Percentiles rank a stretch among this genome's conserved stretches.
Conservation (phyloP, 2,113 vertebrate species). For the Cyprinodon tularosa region DNA sequence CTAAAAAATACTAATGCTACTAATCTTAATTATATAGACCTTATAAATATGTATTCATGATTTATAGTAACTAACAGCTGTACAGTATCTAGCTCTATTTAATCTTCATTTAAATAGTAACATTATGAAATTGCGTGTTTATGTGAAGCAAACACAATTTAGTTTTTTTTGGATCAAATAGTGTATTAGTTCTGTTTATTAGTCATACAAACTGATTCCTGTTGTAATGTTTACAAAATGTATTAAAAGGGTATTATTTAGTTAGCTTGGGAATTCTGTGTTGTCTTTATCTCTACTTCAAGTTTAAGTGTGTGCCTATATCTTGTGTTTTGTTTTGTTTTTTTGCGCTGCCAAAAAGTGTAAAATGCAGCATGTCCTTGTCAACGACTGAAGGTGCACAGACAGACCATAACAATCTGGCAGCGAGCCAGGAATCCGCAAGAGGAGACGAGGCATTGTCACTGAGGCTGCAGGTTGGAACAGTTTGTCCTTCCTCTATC, state of each 20-base stretch:
- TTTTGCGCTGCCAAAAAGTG: too few species aligned
- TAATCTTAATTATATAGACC: too few species aligned
- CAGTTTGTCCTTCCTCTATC: slow-evolving; percentile 32
- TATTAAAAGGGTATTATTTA: background rate
- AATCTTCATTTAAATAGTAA: background rate
- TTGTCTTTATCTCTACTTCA: slow-evolving; percentile 12
- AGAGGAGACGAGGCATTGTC: slow-evolving; percentile 10
- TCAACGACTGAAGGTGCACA: slow-evolving; percentile 51
- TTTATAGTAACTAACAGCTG: too few species aligned
- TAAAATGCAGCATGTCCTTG: slow-evolving; percentile 49
- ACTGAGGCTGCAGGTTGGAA: slow-evolving; percentile 37
- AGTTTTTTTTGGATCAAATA: slow-evolving; percentile 1
- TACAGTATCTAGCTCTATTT: too few species aligned
- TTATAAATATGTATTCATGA: too few species aligned
- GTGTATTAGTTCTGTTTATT: slow-evolving; percentile 17
- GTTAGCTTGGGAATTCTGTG: slow-evolving; percentile 8
- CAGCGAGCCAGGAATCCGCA: slow-evolving; percentile 40
- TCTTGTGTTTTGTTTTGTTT: background rate
- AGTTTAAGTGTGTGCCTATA: slow-evolving; percentile 1
- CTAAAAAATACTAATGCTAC: too few species aligned
- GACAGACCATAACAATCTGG: slow-evolving; percentile 58
- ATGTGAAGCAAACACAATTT: background rate
- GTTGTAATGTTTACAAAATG: slow-evolving; percentile 28
- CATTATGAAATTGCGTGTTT: background rate
- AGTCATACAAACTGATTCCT: slow-evolving; percentile 19